These are phyloP conservation scores for Drosophila barbarae DNA, from an alignment of 2,888 invertebrate genomes.

Conservation along the genomic window DNA sequence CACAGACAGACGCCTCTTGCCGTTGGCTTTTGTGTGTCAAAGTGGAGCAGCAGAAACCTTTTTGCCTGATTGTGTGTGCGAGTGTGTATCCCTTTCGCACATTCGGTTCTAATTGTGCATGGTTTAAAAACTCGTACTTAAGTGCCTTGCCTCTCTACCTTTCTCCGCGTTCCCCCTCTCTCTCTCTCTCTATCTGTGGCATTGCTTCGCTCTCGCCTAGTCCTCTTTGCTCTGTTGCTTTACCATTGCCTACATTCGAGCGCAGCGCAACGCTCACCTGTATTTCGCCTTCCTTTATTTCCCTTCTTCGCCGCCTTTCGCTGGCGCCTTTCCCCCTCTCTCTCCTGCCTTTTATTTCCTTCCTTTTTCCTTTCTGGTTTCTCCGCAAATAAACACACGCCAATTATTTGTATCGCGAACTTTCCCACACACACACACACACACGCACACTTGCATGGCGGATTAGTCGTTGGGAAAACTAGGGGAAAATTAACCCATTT, in stretches of 20 bases:
- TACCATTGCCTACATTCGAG: conserved; percentile 39
- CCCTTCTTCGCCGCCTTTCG: conserved; percentile 2
- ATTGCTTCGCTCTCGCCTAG: neutral
- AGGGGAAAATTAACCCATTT: conserved; percentile 8
- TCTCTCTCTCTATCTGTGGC: neutral
- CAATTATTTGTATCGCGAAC: conserved; percentile 33
- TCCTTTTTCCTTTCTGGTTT: conserved; percentile 2
- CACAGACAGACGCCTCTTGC: conserved; percentile 24
- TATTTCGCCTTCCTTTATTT: conserved; percentile 1
- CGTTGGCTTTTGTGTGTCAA: conserved; percentile 56
- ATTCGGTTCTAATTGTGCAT: conserved; percentile 58
- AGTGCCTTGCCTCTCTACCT: neutral
- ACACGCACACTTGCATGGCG: neutral
- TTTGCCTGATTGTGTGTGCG: conserved; percentile 52
- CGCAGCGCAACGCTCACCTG: conserved; percentile 6
- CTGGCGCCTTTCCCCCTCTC: neutral
- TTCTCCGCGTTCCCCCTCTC: neutral
- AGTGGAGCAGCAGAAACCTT: conserved; percentile 63
- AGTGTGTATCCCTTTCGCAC: conserved; percentile 27
- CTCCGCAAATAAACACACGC: conserved; percentile 33
- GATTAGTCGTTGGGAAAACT: conserved; percentile 5
- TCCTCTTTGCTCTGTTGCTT: conserved; percentile 6
- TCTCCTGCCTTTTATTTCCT: neutral
- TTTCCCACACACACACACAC: conserved; percentile 12
- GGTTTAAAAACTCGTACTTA: conserved; percentile 38